Conservation (phyloP, 92 coral and sea anemone species). For the Porites lobata region DNA sequence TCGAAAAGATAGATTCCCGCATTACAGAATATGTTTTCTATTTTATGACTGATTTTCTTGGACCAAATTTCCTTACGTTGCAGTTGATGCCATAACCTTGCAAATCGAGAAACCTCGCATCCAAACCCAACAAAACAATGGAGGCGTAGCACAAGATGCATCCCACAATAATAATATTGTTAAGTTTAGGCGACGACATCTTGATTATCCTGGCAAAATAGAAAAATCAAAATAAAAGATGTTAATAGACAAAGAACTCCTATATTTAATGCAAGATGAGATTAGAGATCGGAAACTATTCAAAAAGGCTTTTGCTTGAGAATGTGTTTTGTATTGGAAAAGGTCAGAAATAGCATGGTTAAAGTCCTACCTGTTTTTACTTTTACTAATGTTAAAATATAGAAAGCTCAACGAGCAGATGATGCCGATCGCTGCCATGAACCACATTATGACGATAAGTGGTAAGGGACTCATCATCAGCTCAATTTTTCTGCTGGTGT, state of each 20-base stretch:
- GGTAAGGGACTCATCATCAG: conserved; percentile 74
- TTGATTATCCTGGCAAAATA: conserved; percentile 77
- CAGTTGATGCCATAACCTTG: conserved; percentile 83
- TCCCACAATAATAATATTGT: conserved; percentile 92
- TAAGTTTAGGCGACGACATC: conserved; percentile 97
- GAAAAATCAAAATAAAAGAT: no score
- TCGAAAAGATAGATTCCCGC: no score
- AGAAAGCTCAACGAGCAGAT: conserved; percentile 78
- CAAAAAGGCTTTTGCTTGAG: no score
- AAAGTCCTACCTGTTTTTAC: conserved; percentile 77
- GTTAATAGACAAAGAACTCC: neutral
- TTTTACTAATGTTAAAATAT: conserved; percentile 78
- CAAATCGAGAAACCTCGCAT: conserved; percentile 83
- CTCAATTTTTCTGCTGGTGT: conserved; percentile 62
- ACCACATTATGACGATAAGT: conserved; percentile 82
- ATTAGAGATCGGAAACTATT: neutral
- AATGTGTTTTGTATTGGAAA: no score
- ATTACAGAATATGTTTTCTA: no score
- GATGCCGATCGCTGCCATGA: conserved; percentile 78
- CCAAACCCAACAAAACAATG: conserved; percentile 86
- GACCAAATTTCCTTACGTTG: conserved; percentile 73
- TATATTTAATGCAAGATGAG: no score
- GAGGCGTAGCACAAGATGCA: conserved; percentile 88
- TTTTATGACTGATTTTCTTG: no score
- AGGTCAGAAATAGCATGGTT: neutral